Base-by-base conservation (phyloP, 2,888 invertebrate genomes). In the Calameuta filiformis region DNA sequence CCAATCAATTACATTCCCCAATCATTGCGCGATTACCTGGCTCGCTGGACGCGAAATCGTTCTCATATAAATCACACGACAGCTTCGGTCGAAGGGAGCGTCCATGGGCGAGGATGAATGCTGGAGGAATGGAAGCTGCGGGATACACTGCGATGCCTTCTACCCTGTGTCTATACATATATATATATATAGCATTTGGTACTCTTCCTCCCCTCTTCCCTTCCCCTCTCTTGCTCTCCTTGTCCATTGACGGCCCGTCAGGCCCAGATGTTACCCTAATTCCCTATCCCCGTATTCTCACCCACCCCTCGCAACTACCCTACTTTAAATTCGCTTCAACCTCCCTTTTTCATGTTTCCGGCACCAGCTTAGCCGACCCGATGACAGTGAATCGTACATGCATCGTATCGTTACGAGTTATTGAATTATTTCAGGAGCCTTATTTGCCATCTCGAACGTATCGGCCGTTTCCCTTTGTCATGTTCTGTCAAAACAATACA, bases 1-100 rank as follows among this genome's bases (percentile, higher is more conserved):
- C 85, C 84, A 87, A 89, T 90, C 88, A 89, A 89, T 90, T 88
- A 89, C 85, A 83, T 83, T 82, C 85, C 84, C 84, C 87, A 88
- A 90, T 90, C 86, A 87, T 88, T 85, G 86, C 81, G 83, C 84
- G 89, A 90, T 90, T 91, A 88, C 87, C 85, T 82, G 85, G 80
- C 80, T 86, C 82, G 81, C 79, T 85, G 86, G 87, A 86, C 86
- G 85, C 84, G 88, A 87, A 88, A 90, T 90, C 88, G 87, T 87
- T 87, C 87, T 85, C 87, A 84, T 86, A 89, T 90, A 89, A 90
- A 91, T 90, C 90, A 89, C 85, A 78, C 83, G 88, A 84, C 85
- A 86, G 83, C 82, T 82, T 85, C 84, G 80, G 78, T 79, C 75
- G 78, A 79, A 78, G 82, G 77, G 82, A 78, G 78, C 76, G 83